A percentile compares a stretch with the other conserved stretches of the same genome.
phyloP scores from a whole-genome alignment of 2,888 invertebrate species.

The Drosophila cognata region DNA sequence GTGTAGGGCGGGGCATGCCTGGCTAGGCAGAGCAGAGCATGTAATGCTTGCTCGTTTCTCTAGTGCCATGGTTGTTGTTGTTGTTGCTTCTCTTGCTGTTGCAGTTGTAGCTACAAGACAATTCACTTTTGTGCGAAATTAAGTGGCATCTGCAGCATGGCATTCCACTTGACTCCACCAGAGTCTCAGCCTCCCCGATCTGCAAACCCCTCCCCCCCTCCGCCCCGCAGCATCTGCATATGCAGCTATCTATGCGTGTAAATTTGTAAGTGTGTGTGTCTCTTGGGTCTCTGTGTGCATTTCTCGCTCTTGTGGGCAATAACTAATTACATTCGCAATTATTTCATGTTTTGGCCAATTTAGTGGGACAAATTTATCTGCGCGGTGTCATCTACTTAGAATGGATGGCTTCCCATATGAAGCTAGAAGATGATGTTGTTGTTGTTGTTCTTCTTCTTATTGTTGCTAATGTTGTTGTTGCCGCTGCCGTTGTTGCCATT shows the following conservation, averaged over 20 bases:
- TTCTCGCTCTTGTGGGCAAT: slow-evolving; percentile 82
- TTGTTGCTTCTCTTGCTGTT: slow-evolving; percentile 46
- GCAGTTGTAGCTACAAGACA: slow-evolving; percentile 81
- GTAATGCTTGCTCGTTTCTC: slow-evolving; percentile 76
- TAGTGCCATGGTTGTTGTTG: slow-evolving; percentile 65
- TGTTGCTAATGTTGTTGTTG: slow-evolving; percentile 22
- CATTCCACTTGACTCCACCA: slow-evolving; percentile 78
- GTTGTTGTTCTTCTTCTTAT: slow-evolving; percentile 4
- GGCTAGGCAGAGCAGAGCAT: slow-evolving; percentile 65
- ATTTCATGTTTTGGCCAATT: slow-evolving; percentile 86
- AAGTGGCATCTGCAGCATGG: slow-evolving; percentile 81
- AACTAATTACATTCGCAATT: slow-evolving; percentile 86
- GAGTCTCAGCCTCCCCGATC: slow-evolving; percentile 26
- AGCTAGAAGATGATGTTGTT: slow-evolving; percentile 41
- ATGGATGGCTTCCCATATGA: slow-evolving; percentile 82
- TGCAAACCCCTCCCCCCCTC: slow-evolving; percentile 2
- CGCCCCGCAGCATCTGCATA: slow-evolving; percentile 28
- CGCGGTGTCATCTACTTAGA: slow-evolving; percentile 85
- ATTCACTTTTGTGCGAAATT: slow-evolving; percentile 84
- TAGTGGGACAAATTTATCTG: slow-evolving; percentile 85
- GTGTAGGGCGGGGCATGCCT: slow-evolving; percentile 46
- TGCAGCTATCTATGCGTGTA: slow-evolving; percentile 5
- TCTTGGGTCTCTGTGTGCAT: slow-evolving; percentile 33
- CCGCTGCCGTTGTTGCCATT: slow-evolving; percentile 55
- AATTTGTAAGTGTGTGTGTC: slow-evolving; percentile 12